Conservation (phyloP, 2,797 vertebrate species). For the Melanitta fusca region DNA sequence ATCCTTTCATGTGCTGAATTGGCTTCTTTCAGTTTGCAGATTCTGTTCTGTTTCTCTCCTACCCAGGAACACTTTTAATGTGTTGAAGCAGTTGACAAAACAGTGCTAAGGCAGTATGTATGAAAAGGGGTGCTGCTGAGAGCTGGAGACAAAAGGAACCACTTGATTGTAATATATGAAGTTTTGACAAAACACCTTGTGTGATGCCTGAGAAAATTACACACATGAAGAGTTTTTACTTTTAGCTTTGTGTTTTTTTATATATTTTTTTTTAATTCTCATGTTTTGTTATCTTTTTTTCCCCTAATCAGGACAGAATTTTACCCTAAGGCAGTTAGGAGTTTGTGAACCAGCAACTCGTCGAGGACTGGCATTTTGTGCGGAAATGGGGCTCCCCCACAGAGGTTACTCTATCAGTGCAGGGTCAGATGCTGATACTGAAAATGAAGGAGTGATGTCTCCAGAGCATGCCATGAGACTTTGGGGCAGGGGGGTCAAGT, state of each 20-base stretch:
- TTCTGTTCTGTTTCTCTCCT: slow-evolving; percentile 35
- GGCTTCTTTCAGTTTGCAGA: slow-evolving; percentile 33
- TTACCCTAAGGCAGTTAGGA: slow-evolving; percentile 97
- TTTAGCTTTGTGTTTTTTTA: slow-evolving; percentile 11
- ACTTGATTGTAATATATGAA: slow-evolving; percentile 11
- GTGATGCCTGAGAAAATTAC: background rate
- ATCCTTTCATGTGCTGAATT: slow-evolving; percentile 4
- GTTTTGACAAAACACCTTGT: background rate
- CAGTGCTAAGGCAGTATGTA: slow-evolving; percentile 1
- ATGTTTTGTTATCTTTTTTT: slow-evolving; percentile 81
- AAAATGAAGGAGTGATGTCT: slow-evolving; percentile 93
- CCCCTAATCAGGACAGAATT: slow-evolving; percentile 92
- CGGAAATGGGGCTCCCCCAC: slow-evolving; percentile 95
- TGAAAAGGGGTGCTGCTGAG: background rate
- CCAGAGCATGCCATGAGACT: slow-evolving; percentile 94
- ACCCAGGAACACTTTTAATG: slow-evolving; percentile 30
- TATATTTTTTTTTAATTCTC: slow-evolving; percentile 32
- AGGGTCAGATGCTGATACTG: slow-evolving; percentile 88
- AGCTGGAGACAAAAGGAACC: slow-evolving; percentile 34
- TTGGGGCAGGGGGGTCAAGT: slow-evolving; percentile 94
- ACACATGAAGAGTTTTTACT: slow-evolving; percentile 49
- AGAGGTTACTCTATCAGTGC: slow-evolving; percentile 92
- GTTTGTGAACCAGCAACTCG: slow-evolving; percentile 93
- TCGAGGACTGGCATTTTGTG: slow-evolving; percentile 93
- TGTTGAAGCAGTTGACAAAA: slow-evolving; percentile 43